Conservation (phyloP, 2,797 vertebrate genomes). For the Enteromius paludinosus region DNA sequence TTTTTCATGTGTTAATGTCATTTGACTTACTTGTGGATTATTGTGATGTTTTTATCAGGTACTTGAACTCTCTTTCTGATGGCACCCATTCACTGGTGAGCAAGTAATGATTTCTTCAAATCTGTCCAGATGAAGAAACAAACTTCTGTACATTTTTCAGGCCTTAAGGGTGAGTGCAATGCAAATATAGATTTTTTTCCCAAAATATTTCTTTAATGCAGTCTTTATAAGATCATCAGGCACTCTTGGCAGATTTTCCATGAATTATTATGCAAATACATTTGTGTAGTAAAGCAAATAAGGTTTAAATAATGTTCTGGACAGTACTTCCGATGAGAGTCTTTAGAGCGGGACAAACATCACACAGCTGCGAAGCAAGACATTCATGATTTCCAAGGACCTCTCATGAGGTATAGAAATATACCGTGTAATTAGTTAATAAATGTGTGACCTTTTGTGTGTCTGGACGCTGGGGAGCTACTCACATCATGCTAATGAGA, state of each 20-base stretch:
- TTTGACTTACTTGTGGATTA: not conserved
- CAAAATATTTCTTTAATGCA: not conserved
- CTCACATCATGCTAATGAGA: constrained; percentile 30
- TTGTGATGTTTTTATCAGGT: not conserved
- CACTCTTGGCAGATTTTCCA: not conserved
- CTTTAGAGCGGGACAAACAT: not conserved
- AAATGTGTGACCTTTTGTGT: constrained; percentile 10
- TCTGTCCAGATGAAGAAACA: not conserved
- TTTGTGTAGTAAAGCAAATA: not conserved
- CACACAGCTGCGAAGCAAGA: constrained; percentile 35
- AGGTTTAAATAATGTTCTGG: constrained; percentile 4
- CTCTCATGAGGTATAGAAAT: constrained; percentile 30
- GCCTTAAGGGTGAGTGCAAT: not conserved
- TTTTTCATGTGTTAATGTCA: not conserved
- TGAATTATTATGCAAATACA: not conserved
- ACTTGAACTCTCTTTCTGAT: not conserved
- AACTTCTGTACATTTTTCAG: not conserved
- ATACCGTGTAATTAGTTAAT: constrained; percentile 33
- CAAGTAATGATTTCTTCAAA: not conserved
- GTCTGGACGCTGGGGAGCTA: constrained; percentile 2
- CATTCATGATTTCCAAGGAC: constrained; percentile 5
- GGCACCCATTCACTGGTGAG: not conserved
- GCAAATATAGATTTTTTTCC: not conserved
- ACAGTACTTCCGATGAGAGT: not conserved
- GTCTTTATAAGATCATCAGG: not conserved